Base-by-base conservation (phyloP, 2,888 invertebrate genomes). In the Troglohyphantes excavatus region DNA sequence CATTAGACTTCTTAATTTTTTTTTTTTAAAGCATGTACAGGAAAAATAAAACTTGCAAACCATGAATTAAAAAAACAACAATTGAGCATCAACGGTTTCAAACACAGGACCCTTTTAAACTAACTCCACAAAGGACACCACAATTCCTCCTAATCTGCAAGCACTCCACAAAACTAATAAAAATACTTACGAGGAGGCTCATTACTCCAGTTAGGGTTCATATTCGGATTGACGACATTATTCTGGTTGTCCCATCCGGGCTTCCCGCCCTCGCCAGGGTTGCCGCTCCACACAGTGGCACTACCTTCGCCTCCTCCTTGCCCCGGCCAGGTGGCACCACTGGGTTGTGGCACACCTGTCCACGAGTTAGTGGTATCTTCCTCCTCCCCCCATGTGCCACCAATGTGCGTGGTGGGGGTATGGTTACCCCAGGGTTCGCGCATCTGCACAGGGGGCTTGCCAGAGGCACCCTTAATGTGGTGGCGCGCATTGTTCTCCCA, bases 371-470 rank as follows among this genome's bases (percentile, higher is more conserved):
- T 96, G 17, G 96, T 96, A 92, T 97, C 97, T 92, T 98, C 97
- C 92, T 98, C 98, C 93, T 98, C 98, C 59, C 98, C 98, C 98
- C 98, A 98, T 0, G 97, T 98, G 2, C 98, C 98, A 65, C 92
- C 92, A 78, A 93, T 96, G 93, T 98, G 97, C 11, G 97, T 96
- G 1, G 97, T 96, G 0, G 98, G 97, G 0, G 97, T 98, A 13
- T 83, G 79, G 63, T 75, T 72, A 5, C 97, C 97, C 98, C 98
- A 98, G 0, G 98, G 97, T 0, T 97, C 96, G 17, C 87, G 75
- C 53, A 93, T 97, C 97, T 85, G 92, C 91, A 92, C 96, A 96
- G 72, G 97, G 96, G 96, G 23, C 97, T 93, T 97, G 97, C 67
- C 39, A 70, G 27, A 65, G 27, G 84, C 39, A 0, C 97, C 97